Evolutionary conservation across 1,140 invertebrate species (phyloP), one percentile per base, ranked within the genome.

Genomic region (Cyclina sinensis): DNA sequence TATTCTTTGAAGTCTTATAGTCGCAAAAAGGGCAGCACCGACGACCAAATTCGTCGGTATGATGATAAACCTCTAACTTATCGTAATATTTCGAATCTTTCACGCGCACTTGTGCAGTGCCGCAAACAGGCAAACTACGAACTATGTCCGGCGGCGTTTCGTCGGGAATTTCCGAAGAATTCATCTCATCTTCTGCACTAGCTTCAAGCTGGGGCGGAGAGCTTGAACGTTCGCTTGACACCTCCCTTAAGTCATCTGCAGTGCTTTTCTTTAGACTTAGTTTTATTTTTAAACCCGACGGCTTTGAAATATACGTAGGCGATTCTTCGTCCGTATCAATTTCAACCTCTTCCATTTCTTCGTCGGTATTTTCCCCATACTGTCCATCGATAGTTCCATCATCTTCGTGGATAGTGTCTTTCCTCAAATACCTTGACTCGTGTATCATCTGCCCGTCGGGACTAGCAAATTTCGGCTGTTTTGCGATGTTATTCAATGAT

Each of bases 1-100:
- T 82, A n/a, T 88, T 88, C 30, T 88, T 88, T 0, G 79, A 57
- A 0, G 86, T 88, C 70, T 88, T 88, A 32, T 88, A 88, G 12
- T 74, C 68, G 37, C 86, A 88, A 32, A 88, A 88, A 43, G 86
- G 86, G 39, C 86, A 88, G 62, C 86, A 88, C 3, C 86, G 39
- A 32, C 86, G 79, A 7, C 86, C 86, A 18, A 70, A 46, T 39
- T 51, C 46, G 79, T 88, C 86, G 16, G 80, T 88, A 27, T 35
- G 27, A 46, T 88, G 86, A 62, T 88, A 88, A 39, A 88, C 86
- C 54, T 88, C 86, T 21, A 83, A 48, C n/a, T 78, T 79, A 43
- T 87, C 85, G 43, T 79, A 87, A 62, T 87, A 87, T 54, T 87
- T 87, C 4, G 85, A 80, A 43, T 73, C 74, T 54, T 87, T 87